Evolutionary conservation across 1,140 invertebrate species (phyloP), one percentile per base, ranked within the genome.

Genomic region (Trissolcus basalis): DNA sequence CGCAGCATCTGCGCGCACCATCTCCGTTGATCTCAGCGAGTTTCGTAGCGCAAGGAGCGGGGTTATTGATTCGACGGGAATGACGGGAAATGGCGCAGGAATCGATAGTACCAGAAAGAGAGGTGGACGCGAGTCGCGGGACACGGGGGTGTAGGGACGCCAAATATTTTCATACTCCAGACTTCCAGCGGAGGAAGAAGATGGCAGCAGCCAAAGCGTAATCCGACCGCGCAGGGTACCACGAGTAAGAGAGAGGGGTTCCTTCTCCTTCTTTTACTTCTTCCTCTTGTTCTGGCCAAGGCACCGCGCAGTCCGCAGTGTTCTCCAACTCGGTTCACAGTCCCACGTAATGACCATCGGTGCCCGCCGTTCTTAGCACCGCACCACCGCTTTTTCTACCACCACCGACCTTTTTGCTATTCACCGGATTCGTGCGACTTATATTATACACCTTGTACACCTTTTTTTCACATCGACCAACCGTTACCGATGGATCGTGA

Each of bases 111-210:
- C 65, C 35, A 61, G 70, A 71, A 27, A 27, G 77, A 81, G 83
- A 84, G 86, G 87, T 85, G 85, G 84, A 72, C 48, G 77, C 49
- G 63, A 75, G 19, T 53, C 77, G 77, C 51, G 77, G 69, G 60
- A 54, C 54, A 56, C 36, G 56, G 67, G 56, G 67, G 70, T 78
- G 59, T 75, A 75, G 78, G 71, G 78, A 81, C 74, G 75, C 64
- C 78, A 84, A 87, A 88, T 87, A 88, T 88, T 87, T 88, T 87
- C 85, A 86, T 87, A 86, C 81, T 84, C 82, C 77, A 83, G 85
- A 86, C 82, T 86, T 85, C 81, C 81, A 80, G 79, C 81, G 81
- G 79, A 80, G 83, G 86, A 86, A 87, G 86, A 88, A 88, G 85
- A 88, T 87, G 86, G 85, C 83, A 85, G 83, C 81, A 85, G 83